A percentile compares a stretch with the other conserved stretches of the same genome.
Conservation (phyloP, 2,113 vertebrate genomes). For the Misgurnus mizolepis region DNA sequence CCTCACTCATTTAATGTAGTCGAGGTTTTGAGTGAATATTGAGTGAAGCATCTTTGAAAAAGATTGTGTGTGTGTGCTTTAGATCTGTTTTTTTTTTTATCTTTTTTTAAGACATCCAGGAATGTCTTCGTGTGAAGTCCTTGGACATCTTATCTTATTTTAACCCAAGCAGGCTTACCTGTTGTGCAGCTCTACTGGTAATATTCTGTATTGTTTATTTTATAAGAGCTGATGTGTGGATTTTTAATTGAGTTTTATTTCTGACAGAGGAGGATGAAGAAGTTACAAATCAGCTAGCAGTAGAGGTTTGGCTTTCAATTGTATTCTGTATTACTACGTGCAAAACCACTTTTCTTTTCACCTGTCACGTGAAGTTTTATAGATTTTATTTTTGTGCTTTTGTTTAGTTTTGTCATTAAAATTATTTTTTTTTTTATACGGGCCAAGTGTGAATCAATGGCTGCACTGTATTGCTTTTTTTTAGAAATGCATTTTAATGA, state of each 20-base stretch:
- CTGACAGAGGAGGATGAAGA: neutral
- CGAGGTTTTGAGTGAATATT: slow-evolving; percentile 21
- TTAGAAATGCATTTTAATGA: slow-evolving; percentile 45
- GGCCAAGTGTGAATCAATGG: slow-evolving; percentile 54
- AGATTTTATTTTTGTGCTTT: slow-evolving; percentile 4
- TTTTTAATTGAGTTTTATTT: neutral
- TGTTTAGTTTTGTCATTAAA: slow-evolving; percentile 19
- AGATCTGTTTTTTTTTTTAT: neutral
- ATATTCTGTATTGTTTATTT: neutral
- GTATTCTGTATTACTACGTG: neutral
- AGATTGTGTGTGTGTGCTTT: neutral
- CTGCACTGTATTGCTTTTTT: slow-evolving; percentile 48
- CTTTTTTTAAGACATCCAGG: slow-evolving; percentile 1
- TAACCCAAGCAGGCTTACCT: neutral
- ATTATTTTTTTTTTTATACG: slow-evolving; percentile 32
- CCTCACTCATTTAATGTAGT: slow-evolving; percentile 65
- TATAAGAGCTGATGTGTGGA: too few species aligned
- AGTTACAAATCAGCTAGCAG: neutral
- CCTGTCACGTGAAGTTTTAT: neutral
- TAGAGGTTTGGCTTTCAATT: slow-evolving; percentile 1
- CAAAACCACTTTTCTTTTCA: neutral
- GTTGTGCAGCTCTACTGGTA: slow-evolving; percentile 6
- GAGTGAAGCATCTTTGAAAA: slow-evolving; percentile 46
- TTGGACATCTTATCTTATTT: slow-evolving; percentile 22
- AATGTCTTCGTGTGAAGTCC: slow-evolving; percentile 16